A percentile compares a stretch with the other conserved stretches of the same genome.
Evolutionary conservation across 2,113 vertebrate species (phyloP).

Genomic region (Sander lucioperca): DNA sequence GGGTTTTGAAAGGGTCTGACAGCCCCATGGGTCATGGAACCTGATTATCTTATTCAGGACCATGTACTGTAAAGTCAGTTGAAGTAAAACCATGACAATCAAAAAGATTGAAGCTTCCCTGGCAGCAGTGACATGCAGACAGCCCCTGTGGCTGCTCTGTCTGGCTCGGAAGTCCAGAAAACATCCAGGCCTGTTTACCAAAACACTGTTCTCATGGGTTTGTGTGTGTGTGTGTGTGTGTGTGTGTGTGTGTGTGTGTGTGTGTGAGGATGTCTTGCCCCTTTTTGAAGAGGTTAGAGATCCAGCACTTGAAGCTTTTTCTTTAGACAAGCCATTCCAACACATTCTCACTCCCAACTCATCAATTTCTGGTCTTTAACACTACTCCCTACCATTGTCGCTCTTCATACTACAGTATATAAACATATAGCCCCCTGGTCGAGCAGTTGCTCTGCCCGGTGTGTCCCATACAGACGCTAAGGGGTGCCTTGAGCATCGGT

Average conservation of each 20-base stretch:
- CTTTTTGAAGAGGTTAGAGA: slow-evolving; percentile 5
- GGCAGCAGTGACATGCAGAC: slow-evolving; percentile 43
- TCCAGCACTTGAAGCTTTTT: slow-evolving; percentile 17
- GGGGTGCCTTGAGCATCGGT: too few species aligned
- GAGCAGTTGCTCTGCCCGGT: too few species aligned
- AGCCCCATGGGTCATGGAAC: slow-evolving; percentile 11
- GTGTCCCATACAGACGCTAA: too few species aligned
- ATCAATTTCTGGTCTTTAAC: too few species aligned
- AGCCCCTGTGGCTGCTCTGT: slow-evolving; percentile 39
- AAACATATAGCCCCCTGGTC: too few species aligned
- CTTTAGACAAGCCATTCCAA: not conserved
- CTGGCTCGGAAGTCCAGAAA: slow-evolving; percentile 33
- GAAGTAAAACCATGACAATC: slow-evolving; percentile 52
- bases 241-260: not conserved
- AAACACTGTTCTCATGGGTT: slow-evolving; percentile 12
- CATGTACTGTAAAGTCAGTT: slow-evolving; percentile 33
- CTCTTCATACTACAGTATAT: too few species aligned
- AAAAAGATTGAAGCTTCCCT: slow-evolving; percentile 13
- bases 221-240: not conserved
- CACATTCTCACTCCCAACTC: too few species aligned
- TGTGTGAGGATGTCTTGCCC: not conserved
- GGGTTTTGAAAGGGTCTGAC: slow-evolving; percentile 1
- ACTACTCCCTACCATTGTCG: too few species aligned
- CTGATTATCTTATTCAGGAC: slow-evolving; percentile 31
- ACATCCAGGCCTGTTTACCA: slow-evolving; percentile 42